Evolutionary conservation across 2,888 invertebrate species (phyloP), one percentile per base, ranked within the genome.

Genomic region (Agrochola macilenta): DNA sequence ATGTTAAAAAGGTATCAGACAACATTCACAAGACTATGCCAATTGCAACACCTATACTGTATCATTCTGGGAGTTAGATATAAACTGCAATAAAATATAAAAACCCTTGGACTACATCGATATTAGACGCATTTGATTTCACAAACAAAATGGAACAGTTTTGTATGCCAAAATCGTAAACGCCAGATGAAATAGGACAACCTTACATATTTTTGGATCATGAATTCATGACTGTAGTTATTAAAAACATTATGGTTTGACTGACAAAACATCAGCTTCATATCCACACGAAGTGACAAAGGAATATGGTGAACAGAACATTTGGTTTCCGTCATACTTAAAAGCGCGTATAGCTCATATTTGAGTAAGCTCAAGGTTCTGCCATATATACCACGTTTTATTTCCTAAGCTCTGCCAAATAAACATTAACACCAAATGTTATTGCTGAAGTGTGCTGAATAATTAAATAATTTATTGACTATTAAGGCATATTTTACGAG

Each of bases 381-480:
- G 57, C n/a, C 57, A 66, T 74, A 83, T n/a, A 57, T 17, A 68
- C 30, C 20, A 52, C 26, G 23, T 57, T 78, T 82, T 76, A 86
- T 75, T 69, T 71, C 66, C 46, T 61, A 65, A 87, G 35, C 39
- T n/a, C 23, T 49, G 61, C 60, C 46, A 75, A 43, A 64, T 84
- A 73, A 81, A 76, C 76, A 81, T 80, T 66, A 85, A 76, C 69
- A 76, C 76, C 61, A 49, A 78, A 76, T 72, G 5, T 78, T 81
- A 78, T 70, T 57, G 69, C 81, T 81, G 60, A 76, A 83, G 30
- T 75, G 80, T 64, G 11, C 76, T 69, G 46, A 72, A 83, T 82
- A 77, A 68, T 71, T 49, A 61, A 76, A 81, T 87, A 64, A 84
- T 81, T 79, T 76, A 84, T 72, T 71, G 65, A 61, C 69, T 61